phyloP scores from a whole-genome alignment of 2,888 invertebrate species.

The Scelioninae gen. 1 region DNA sequence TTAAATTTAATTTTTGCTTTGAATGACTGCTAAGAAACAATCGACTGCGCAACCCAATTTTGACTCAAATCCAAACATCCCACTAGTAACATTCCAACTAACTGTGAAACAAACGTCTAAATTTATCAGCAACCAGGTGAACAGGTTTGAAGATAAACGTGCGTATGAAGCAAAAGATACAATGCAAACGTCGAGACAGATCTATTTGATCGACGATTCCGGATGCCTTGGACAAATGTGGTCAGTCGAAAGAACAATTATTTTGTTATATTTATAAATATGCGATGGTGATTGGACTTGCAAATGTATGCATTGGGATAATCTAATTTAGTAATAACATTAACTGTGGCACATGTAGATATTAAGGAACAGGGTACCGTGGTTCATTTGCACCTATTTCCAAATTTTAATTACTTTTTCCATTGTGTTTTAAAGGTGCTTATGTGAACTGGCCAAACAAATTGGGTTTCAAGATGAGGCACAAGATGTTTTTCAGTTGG shows the following conservation, averaged over 20 bases:
- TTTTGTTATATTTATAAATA: slow-evolving; percentile 42
- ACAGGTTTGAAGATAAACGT: slow-evolving; percentile 79
- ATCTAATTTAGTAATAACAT: slow-evolving; percentile 52
- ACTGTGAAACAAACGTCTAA: slow-evolving; percentile 71
- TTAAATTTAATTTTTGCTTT: slow-evolving; percentile 13
- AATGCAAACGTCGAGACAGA: slow-evolving; percentile 80
- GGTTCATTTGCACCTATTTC: background rate
- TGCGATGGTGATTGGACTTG: slow-evolving; percentile 71
- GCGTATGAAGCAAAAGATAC: slow-evolving; percentile 79
- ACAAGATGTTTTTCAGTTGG: slow-evolving; percentile 91
- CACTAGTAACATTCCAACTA: slow-evolving; percentile 63
- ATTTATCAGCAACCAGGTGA: slow-evolving; percentile 79
- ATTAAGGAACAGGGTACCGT: background rate
- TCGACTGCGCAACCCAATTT: slow-evolving; percentile 10
- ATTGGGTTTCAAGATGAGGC: slow-evolving; percentile 96
- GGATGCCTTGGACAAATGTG: slow-evolving; percentile 82
- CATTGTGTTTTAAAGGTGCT: slow-evolving; percentile 86
- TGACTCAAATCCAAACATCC: slow-evolving; percentile 44
- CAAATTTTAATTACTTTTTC: background rate
- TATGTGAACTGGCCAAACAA: slow-evolving; percentile 97
- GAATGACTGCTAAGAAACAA: slow-evolving; percentile 21
- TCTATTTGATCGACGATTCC: slow-evolving; percentile 81
- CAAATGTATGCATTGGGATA: slow-evolving; percentile 66
- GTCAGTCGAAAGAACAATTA: slow-evolving; percentile 79
- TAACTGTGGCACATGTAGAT: slow-evolving; percentile 1